Conservation (phyloP, 1,140 invertebrate genomes). For the Conus betulinus region DNA sequence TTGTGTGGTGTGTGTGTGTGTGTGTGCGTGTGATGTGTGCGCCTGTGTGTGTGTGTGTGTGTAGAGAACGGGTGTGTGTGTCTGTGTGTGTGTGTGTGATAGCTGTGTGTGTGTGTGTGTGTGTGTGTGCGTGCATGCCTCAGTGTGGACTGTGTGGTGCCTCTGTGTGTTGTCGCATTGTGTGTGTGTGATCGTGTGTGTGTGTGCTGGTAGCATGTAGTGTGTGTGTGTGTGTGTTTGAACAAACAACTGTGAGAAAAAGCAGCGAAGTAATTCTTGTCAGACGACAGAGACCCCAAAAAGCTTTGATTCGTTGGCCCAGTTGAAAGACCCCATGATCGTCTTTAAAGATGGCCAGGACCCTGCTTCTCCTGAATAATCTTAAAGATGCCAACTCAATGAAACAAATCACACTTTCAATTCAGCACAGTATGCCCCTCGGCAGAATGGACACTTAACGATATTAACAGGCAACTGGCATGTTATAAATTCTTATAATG, state of each 20-base stretch:
- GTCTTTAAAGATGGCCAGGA: background rate
- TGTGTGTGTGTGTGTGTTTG: too few relatives aligned
- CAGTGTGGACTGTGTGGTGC: background rate
- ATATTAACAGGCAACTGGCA: too few relatives aligned
- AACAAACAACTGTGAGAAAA: background rate
- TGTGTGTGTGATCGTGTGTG: too few relatives aligned
- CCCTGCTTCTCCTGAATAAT: background rate
- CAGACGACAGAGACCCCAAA: background rate
- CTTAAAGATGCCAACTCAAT: background rate
- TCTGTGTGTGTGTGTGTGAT: background rate
- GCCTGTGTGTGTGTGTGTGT: too few relatives aligned
- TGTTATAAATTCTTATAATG: too few relatives aligned
- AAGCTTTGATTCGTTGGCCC: background rate
- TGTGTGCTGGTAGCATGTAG: too few relatives aligned
- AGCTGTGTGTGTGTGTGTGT: constrained; percentile 7
- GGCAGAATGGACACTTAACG: too few relatives aligned
- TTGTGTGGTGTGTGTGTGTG: too few relatives aligned
- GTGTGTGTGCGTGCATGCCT: background rate
- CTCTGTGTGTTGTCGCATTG: too few relatives aligned
- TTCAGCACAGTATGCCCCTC: too few relatives aligned
- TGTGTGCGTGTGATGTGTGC: too few relatives aligned
- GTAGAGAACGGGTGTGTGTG: too few relatives aligned
- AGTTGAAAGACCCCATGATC: background rate
- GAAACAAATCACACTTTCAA: background rate
- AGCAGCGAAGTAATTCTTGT: background rate